These are phyloP conservation scores for Sphaerophoria rueppellii DNA, from an alignment of 2,888 invertebrate species.

Conservation along the genomic window DNA sequence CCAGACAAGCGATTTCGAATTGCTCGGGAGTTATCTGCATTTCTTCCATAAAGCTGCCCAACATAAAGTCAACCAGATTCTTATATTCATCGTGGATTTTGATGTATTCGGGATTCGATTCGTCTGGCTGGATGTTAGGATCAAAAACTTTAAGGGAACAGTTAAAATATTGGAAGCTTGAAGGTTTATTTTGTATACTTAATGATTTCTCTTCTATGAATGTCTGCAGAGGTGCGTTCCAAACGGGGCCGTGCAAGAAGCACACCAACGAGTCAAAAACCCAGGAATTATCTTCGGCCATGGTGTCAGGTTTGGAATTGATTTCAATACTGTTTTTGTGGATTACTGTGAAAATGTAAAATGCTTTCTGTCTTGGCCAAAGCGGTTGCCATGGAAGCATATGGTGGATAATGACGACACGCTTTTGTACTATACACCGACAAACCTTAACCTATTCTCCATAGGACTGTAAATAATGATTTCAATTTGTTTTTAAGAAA, in stretches of 20 bases:
- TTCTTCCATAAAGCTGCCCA: conserved; percentile 96
- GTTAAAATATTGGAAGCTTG: background rate
- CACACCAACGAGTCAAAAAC: conserved; percentile 95
- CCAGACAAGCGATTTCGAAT: conserved; percentile 90
- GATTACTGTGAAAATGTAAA: conserved; percentile 3
- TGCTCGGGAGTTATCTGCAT: conserved; percentile 94
- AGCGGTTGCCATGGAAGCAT: conserved; percentile 23
- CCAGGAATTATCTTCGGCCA: conserved; percentile 89
- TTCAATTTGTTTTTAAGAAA: no score
- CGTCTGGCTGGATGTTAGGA: conserved; percentile 86
- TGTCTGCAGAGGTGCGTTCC: conserved; percentile 94
- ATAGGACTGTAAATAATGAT: no score
- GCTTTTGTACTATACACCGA: no score
- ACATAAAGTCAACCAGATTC: conserved; percentile 93
- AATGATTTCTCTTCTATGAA: conserved; percentile 96
- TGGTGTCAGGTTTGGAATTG: conserved; percentile 61
- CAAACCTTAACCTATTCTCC: no score
- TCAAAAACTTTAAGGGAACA: conserved; percentile 88
- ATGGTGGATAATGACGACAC: background rate
- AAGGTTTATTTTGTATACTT: conserved; percentile 83
- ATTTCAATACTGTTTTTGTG: conserved; percentile 8
- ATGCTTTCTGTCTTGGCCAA: conserved; percentile 45
- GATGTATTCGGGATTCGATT: conserved; percentile 88
- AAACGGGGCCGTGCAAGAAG: conserved; percentile 95
- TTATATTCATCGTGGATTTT: conserved; percentile 93